Percentiles rank a stretch among this genome's conserved stretches.
These are phyloP conservation scores for Anthopleura xanthogrammica DNA, from an alignment of 92 coral and sea anemone genomes.

Conservation along the genomic window DNA sequence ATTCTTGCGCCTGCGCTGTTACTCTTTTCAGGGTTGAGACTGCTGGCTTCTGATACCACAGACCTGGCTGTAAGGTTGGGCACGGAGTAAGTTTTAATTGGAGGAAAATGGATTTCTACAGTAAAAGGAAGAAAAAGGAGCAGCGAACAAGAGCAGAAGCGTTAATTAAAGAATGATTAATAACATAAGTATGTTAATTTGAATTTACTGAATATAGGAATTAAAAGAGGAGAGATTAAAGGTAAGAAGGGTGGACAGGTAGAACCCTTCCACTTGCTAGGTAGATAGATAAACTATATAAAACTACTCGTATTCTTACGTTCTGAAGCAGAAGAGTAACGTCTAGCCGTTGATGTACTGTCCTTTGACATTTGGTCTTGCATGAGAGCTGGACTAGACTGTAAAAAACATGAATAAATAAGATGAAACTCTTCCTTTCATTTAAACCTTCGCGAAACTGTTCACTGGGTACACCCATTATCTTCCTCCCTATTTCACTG, in stretches of 20 bases:
- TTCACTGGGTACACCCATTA: too few species aligned
- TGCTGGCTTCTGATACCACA: conserved; percentile 55
- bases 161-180: not conserved
- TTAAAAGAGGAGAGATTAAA: too few species aligned
- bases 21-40: conserved; percentile 71
- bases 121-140: conserved; percentile 27
- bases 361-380: conserved; percentile 28
- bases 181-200: too few species aligned
- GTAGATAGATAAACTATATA: too few species aligned
- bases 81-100: conserved; percentile 98
- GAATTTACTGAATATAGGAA: too few species aligned
- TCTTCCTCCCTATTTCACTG: too few species aligned
- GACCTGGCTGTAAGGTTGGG: conserved; percentile 99
- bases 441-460: too few species aligned
- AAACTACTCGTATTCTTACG: conserved; percentile 8
- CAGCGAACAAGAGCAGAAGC: conserved; percentile 16
- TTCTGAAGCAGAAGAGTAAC: conserved; percentile 36
- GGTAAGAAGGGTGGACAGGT: too few species aligned
- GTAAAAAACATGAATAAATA: not conserved
- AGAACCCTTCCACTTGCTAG: too few species aligned
- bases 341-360: conserved; percentile 1
- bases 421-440: too few species aligned
- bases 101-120: conserved; percentile 82
- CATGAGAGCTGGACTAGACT: conserved; percentile 36
- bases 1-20: conserved; percentile 98